Evolutionary conservation across 2,797 vertebrate genomes (phyloP).

Genomic region (Ataeniobius toweri): DNA sequence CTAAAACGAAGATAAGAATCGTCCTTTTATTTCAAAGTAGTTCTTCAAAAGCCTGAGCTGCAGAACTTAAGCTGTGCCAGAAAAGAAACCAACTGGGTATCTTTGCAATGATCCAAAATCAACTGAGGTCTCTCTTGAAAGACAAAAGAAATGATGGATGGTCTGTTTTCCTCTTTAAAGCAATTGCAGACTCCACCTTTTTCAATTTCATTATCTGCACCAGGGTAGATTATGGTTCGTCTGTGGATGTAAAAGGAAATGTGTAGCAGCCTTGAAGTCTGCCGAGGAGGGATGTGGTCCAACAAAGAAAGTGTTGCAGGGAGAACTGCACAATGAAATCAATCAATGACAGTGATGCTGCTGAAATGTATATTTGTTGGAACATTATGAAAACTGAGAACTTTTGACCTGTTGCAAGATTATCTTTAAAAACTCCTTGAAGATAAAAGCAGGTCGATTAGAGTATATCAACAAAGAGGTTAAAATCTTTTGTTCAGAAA

Average conservation of each 20-base stretch:
- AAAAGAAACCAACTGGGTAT: constrained; percentile 63
- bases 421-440: neutral
- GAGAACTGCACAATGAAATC: constrained; percentile 28
- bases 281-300: constrained; percentile 37
- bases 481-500: neutral
- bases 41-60: constrained; percentile 37
- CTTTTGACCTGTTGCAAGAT: neutral
- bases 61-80: constrained; percentile 40
- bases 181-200: constrained; percentile 63
- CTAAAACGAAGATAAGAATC: constrained; percentile 63
- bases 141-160: constrained; percentile 76
- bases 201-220: constrained; percentile 64
- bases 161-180: constrained; percentile 58
- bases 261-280: constrained; percentile 45
- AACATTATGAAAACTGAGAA: neutral
- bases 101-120: constrained; percentile 76
- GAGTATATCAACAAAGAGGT: neutral
- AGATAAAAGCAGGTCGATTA: neutral
- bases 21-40: constrained; percentile 66
- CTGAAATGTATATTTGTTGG: constrained; percentile 4
- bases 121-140: constrained; percentile 65
- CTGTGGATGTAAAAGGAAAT: constrained; percentile 47
- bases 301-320: constrained; percentile 29
- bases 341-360: constrained; percentile 27
- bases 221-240: constrained; percentile 35